phyloP scores from a whole-genome alignment of 2,797 vertebrate genomes.

The Psittacula derbiana region DNA sequence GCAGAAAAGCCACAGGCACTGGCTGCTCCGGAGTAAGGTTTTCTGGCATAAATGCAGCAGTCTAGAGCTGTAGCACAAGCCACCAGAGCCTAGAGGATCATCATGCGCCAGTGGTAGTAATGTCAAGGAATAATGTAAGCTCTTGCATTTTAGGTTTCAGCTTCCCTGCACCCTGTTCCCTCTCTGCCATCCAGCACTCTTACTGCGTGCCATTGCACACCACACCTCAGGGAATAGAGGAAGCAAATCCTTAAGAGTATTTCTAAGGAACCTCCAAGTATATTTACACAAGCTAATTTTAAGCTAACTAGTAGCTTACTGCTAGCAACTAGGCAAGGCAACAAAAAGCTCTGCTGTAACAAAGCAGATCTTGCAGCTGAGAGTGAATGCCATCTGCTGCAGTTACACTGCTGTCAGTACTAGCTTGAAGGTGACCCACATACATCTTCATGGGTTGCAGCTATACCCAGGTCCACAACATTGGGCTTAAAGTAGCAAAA shows the following conservation, averaged over 20 bases:
- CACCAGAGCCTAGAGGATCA: not conserved
- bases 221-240: accelerated
- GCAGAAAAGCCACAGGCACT: accelerated
- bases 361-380: not conserved
- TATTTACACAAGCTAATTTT: not conserved
- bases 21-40: not conserved
- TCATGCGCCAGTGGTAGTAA: accelerated
- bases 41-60: not conserved
- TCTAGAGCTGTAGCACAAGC: not conserved
- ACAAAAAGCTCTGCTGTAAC: not conserved
- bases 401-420: not conserved
- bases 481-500: not conserved
- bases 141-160: not conserved
- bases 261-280: not conserved
- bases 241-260: not conserved
- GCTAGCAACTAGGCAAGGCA: not conserved
- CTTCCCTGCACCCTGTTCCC: not conserved
- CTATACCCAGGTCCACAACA: accelerated
- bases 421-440: not conserved
- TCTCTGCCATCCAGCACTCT: not conserved
- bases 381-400: not conserved
- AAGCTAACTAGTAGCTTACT: not conserved
- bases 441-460: not conserved
- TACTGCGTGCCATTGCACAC: not conserved
- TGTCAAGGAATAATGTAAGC: not conserved